Conservation (phyloP, 2,797 vertebrate species). For the Ara ararauna region DNA sequence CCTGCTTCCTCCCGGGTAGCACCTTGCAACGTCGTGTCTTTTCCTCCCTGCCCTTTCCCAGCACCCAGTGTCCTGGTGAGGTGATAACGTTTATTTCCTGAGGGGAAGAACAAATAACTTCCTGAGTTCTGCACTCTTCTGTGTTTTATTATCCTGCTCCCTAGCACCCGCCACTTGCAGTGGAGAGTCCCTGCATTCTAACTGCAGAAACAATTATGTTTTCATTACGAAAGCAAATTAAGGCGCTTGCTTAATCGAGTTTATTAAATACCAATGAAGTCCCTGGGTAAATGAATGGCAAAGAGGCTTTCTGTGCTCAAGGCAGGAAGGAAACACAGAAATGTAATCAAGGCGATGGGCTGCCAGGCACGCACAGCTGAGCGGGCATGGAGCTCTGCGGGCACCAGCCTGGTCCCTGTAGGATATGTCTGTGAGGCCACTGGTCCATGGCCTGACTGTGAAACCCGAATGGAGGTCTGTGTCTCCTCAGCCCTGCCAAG, state of each 20-base stretch:
- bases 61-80: fast-evolving
- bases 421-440: fast-evolving
- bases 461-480: fast-evolving
- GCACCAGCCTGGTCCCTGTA: fast-evolving
- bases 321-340: not conserved
- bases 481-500: not conserved
- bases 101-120: not conserved
- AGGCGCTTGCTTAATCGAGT: slow-evolving; percentile 69
- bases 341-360: not conserved
- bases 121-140: not conserved
- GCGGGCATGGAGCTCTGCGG: not conserved
- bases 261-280: slow-evolving; percentile 71
- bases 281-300: slow-evolving; percentile 54
- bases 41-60: not conserved
- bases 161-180: slow-evolving; percentile 9
- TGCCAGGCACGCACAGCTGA: not conserved
- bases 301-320: slow-evolving; percentile 35
- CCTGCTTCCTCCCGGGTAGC: not conserved
- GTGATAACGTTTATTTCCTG: not conserved
- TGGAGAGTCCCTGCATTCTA: slow-evolving; percentile 33
- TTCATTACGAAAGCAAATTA: slow-evolving; percentile 73
- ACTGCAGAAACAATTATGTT: slow-evolving; percentile 72
- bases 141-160: not conserved
- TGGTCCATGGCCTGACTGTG: not conserved
- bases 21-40: not conserved